These are phyloP conservation scores for Peromyscus maniculatus DNA, from an alignment of 2,113 vertebrate species.

Conservation along the genomic window DNA sequence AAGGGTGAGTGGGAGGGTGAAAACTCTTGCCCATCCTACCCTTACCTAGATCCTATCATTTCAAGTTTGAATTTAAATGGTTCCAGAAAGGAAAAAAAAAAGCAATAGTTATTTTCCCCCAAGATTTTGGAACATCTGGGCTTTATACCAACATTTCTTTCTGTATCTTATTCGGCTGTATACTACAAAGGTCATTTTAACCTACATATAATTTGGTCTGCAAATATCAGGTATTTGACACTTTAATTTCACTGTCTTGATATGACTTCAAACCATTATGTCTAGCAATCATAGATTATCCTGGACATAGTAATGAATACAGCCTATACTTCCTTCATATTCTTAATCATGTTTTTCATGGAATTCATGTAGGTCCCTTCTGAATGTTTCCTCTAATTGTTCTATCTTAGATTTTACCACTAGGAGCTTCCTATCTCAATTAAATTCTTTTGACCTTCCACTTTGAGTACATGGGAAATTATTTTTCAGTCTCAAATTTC, in stretches of 20 bases:
- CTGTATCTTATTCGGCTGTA: constrained; percentile 60
- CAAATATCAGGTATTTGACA: constrained; percentile 57
- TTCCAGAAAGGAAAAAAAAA: neutral
- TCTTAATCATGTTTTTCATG: neutral
- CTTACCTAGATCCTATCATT: neutral
- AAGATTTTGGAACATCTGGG: constrained; percentile 59
- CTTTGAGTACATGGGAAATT: constrained; percentile 23
- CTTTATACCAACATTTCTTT: constrained; percentile 53
- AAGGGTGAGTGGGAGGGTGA: neutral
- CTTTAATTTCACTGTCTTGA: constrained; percentile 40
- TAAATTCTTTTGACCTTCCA: constrained; percentile 1
- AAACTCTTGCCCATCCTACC: neutral
- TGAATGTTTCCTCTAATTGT: constrained; percentile 12
- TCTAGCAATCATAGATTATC: constrained; percentile 5
- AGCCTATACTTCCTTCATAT: neutral
- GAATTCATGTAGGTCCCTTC: neutral
- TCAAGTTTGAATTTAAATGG: constrained; percentile 56
- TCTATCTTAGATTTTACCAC: neutral
- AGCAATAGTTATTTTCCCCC: constrained; percentile 25
- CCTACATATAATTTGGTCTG: constrained; percentile 60
- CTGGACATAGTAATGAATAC: constrained; percentile 36
- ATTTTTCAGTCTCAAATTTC: constrained; percentile 50
- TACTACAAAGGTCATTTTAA: constrained; percentile 59
- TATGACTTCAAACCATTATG: constrained; percentile 53
- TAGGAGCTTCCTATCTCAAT: neutral